Base-by-base conservation (phyloP, 92 coral and sea anemone genomes). In the Meandrina meandrites region DNA sequence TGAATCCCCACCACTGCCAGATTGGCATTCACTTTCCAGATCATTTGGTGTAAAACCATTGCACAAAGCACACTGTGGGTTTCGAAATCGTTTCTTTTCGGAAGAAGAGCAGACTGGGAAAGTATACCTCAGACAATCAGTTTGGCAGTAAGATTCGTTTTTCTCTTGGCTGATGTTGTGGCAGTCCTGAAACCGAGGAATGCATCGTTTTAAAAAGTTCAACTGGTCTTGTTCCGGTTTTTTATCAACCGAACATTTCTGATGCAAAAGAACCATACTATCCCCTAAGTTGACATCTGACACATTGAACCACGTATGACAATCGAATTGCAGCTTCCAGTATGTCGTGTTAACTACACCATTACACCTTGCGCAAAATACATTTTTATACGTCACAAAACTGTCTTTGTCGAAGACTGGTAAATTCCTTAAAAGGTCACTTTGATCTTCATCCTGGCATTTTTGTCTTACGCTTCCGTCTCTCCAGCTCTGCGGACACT, bases 61-160 rank as follows among this genome's bases (percentile, higher is more conserved):
- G 64, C 74, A 74, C 37, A 90, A 54, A n/a, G 81, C 54, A 34
- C 92, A 89, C 81, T 79, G 92, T 45, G 92, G 92, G 66, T 90
- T 90, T 76, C 81, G 85, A 62, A 85, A 85, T 86, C 86, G 78
- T 17, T 0, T 17, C 42, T 34, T 73, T 22, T 73, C 14, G 24
- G 14, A 15, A 73, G 0, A 76, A 9, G 22, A 3, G 36, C 92
- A 90, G 12, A 90, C 80, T 12, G 92, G 92, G 28, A 90, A 85
- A 36, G 92, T 86, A 79, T 85, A 90, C 12, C 89, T 40, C 78
- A 73, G 13, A 15, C 50, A 73, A 1, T 73, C 45, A 34, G 24
- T 34, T 73, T 73, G 78, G 28, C 78, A 73, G 28, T 4, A 22
- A 73, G 78, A 34, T 15, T 73, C 50, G 78, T 35, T 73, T 40